Conservation (phyloP, 1,140 invertebrate species). For the Vanessa tameamea region DNA sequence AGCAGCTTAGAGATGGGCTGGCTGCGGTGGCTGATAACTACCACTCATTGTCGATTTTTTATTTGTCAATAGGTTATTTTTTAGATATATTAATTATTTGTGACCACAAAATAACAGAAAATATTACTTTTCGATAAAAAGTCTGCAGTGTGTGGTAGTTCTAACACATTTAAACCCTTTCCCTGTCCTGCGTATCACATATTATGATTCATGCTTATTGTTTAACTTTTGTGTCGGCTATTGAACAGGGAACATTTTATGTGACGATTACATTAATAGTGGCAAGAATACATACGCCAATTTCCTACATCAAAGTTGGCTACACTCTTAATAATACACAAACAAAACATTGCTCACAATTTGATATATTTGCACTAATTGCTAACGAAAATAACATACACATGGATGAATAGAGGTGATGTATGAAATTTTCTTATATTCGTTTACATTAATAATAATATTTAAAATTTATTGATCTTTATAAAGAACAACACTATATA, state of each 20-base stretch:
- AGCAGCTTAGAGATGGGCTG: constrained; percentile 56
- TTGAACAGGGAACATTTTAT: no score
- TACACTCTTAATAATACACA: background rate
- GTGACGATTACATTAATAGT: constrained; percentile 33
- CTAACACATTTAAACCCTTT: background rate
- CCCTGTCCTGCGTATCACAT: no score
- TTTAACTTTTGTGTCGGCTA: no score
- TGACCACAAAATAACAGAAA: no score
- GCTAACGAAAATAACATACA: background rate
- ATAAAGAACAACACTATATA: no score
- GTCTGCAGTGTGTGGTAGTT: background rate
- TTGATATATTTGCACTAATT: constrained; percentile 15
- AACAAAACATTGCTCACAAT: background rate
- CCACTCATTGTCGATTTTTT: background rate
- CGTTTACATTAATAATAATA: no score
- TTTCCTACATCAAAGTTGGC: constrained; percentile 13
- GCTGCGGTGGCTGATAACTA: constrained; percentile 41
- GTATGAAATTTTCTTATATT: no score
- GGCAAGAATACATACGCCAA: constrained; percentile 53
- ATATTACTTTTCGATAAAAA: background rate
- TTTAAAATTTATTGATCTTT: no score
- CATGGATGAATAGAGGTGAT: background rate
- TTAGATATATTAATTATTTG: background rate
- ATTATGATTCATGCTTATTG: no score
- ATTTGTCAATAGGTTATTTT: background rate